Conservation (phyloP, 2,888 invertebrate species). For the Oithona nana region DNA sequence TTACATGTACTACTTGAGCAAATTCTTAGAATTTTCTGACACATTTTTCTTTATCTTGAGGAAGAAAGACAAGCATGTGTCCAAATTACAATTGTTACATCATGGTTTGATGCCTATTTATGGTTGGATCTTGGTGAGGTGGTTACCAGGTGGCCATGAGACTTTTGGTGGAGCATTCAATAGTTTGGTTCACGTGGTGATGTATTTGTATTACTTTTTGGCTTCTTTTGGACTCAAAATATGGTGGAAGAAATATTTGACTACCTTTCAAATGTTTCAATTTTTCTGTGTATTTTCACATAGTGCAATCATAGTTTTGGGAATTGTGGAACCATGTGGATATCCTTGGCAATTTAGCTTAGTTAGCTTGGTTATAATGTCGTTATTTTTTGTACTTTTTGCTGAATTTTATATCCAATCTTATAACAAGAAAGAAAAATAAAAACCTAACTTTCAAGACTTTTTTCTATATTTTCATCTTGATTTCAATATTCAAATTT, state of each 20-base stretch:
- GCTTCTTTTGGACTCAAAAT: conserved; percentile 79
- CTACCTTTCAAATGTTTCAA: conserved; percentile 76
- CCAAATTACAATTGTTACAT: conserved; percentile 12
- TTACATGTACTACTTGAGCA: conserved; percentile 7
- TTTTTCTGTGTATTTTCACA: conserved; percentile 8
- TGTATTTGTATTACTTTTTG: conserved; percentile 93
- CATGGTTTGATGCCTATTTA: conserved; percentile 16
- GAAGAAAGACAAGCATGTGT: conserved; percentile 12
- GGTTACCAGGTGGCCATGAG: conserved; percentile 64
- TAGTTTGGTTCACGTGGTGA: conserved; percentile 81
- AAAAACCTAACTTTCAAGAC: too few relatives aligned
- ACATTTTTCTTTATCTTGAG: conserved; percentile 12
- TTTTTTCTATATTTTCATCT: too few relatives aligned
- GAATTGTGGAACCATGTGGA: not conserved
- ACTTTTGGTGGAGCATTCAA: conserved; percentile 86
- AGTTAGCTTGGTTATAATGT: not conserved
- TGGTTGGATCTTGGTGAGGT: conserved; percentile 57
- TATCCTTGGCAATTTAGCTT: not conserved
- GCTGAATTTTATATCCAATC: not conserved
- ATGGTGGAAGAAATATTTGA: conserved; percentile 94
- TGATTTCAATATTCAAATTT: too few relatives aligned
- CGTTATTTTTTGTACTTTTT: not conserved
- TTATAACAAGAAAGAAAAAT: too few relatives aligned
- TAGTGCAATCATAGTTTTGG: not conserved
- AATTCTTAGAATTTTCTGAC: conserved; percentile 15